Evolutionary conservation across 2,797 vertebrate genomes (phyloP), one percentile per base, ranked within the genome.

Genomic region (Chlorospingus semifuscus): DNA sequence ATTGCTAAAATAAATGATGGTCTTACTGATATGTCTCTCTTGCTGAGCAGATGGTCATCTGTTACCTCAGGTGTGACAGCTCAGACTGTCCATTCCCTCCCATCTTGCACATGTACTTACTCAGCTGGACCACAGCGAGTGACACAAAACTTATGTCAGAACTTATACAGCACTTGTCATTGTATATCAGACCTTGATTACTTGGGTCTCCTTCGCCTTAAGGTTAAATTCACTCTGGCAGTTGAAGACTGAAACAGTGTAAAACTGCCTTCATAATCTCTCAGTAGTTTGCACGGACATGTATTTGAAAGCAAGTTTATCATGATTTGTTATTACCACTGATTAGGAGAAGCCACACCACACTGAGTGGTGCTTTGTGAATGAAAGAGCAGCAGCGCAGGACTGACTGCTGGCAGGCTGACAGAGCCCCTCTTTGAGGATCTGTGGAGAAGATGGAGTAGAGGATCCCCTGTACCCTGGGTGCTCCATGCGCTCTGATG

Each of bases 381-480:
- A 29, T 2, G 12, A 29, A 66, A 13, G 36, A 55, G 49, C 34
- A 78, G 30, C 37, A 30, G 34, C 1, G 2, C 76, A 44, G 52
- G 39, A 36, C 32, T 26, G 52, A 30, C 15, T 24, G 36, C 8
- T 34, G n/a, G 29, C 32, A 75, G n/a, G 27, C 8, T 56, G 29
- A 30, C 56, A 63, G 47, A 55, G 29, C 2, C 39, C 21, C 34
- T 74, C 56, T 74, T 11, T 1, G 0, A 70, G 65, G 34, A 17
- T 26, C 11, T 0, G 0, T 4, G 6, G 34, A 52, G 27, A 30
- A 79, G 30, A 15, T 3, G 6, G 22, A 34, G 39, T 3, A 74
- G 56, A 47, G 27, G n/a, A 71, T 44, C 1, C 13, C 4, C 20
- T 4, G 2, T 11, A 24, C 3, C 7, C 26, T 0, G 0, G 11